These are phyloP conservation scores for Festucalex cinctus DNA, from an alignment of 2,113 vertebrate genomes.

Conservation along the genomic window DNA sequence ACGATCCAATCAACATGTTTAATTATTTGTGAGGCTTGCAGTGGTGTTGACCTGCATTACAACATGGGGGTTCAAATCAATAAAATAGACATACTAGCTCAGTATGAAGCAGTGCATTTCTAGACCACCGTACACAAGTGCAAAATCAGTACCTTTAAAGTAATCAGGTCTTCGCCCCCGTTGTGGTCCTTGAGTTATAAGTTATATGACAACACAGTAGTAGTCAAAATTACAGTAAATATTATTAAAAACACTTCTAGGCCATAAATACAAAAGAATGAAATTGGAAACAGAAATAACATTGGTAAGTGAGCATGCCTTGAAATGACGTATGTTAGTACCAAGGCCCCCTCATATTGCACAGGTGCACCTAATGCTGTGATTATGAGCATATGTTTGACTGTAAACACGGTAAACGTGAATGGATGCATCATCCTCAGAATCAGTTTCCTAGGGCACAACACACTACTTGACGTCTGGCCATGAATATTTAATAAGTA, in stretches of 20 bases:
- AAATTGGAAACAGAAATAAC: neutral
- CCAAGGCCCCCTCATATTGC: neutral
- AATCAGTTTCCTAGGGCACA: neutral
- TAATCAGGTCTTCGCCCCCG: too few relatives aligned
- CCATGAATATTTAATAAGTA: neutral
- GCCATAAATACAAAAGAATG: neutral
- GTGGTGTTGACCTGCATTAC: neutral
- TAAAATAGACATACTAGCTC: too few relatives aligned
- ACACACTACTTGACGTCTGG: neutral
- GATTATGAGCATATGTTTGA: neutral
- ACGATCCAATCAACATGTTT: neutral
- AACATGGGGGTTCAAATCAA: neutral
- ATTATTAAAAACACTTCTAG: neutral
- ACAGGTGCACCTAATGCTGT: neutral
- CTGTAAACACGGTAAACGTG: constrained; percentile 10
- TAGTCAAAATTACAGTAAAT: neutral
- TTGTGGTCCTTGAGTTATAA: neutral
- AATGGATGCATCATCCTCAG: neutral
- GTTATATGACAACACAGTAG: neutral
- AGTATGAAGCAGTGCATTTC: too few relatives aligned
- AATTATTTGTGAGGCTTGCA: neutral
- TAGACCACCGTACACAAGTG: too few relatives aligned
- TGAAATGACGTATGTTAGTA: neutral
- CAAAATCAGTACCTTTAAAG: too few relatives aligned
- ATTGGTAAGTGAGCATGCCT: neutral